Percentiles rank a stretch among this genome's conserved stretches.
phyloP scores from a whole-genome alignment of 1,140 invertebrate species.

The Pentalonia nigronervosa region DNA sequence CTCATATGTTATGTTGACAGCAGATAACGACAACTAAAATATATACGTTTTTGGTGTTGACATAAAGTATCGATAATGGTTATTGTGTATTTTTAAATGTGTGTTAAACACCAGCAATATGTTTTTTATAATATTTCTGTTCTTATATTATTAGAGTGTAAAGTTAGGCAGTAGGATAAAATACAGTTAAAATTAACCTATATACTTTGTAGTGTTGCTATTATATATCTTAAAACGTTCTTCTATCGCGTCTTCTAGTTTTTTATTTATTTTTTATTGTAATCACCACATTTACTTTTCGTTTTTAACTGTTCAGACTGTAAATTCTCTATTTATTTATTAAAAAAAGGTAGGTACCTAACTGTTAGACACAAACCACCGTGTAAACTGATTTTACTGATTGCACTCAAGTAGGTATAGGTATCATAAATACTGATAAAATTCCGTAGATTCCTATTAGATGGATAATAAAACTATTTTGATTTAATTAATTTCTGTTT shows the following conservation, averaged over 20 bases:
- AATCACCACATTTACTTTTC: background rate
- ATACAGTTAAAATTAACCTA: background rate
- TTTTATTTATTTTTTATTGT: background rate
- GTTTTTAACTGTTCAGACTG: no score
- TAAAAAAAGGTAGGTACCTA: no score
- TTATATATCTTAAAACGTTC: no score
- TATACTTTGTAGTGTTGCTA: no score
- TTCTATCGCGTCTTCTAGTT: background rate
- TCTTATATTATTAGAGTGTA: background rate
- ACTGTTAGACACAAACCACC: no score
- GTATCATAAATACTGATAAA: conserved; percentile 2
- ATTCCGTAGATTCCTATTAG: background rate
- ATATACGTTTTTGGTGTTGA: background rate
- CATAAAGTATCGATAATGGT: background rate
- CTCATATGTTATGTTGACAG: background rate
- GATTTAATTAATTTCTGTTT: background rate
- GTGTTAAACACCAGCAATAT: background rate
- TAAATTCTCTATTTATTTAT: no score
- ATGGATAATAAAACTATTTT: background rate
- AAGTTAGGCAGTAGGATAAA: background rate
- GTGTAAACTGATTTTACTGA: background rate
- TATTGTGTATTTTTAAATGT: background rate
- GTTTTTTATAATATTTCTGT: background rate
- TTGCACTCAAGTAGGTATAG: background rate
- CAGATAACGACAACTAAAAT: background rate